phyloP scores from a whole-genome alignment of 1,140 invertebrate genomes.

The Drosophila lacertosa region DNA sequence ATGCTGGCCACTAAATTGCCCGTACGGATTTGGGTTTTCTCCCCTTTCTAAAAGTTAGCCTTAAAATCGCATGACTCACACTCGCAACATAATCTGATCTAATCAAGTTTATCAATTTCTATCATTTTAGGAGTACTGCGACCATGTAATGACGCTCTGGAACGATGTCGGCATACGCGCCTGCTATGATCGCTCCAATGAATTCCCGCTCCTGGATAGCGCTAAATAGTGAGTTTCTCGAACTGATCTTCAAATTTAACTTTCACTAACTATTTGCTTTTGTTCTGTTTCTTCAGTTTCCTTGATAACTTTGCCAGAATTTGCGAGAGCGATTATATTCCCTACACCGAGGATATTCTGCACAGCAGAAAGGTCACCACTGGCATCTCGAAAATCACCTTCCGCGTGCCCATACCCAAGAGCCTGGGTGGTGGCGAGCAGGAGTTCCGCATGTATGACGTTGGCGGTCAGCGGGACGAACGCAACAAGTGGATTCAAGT shows the following conservation, averaged over 20 bases:
- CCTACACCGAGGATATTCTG: constrained; percentile 89
- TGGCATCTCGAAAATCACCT: constrained; percentile 90
- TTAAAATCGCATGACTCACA: constrained; percentile 38
- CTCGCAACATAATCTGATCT: constrained; percentile 3
- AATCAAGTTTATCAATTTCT: constrained; percentile 6
- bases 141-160: constrained; percentile 87
- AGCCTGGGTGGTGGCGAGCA: constrained; percentile 88
- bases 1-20: constrained; percentile 21
- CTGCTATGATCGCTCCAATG: constrained; percentile 89
- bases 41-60: neutral
- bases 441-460: constrained; percentile 91
- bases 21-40: constrained; percentile 18
- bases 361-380: constrained; percentile 89
- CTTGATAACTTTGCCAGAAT: constrained; percentile 87
- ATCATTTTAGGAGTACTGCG: constrained; percentile 87
- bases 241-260: neutral
- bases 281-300: constrained; percentile 85
- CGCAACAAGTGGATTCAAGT: constrained; percentile 93
- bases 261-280: constrained; percentile 1
- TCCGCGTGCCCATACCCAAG: constrained; percentile 88
- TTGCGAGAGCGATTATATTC: constrained; percentile 86
- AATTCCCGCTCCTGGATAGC: constrained; percentile 92
- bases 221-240: constrained; percentile 89
- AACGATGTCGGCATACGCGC: constrained; percentile 88
- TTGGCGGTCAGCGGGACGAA: constrained; percentile 92